These are phyloP conservation scores for Phaethon lepturus DNA, from an alignment of 2,113 vertebrate species.

Conservation along the genomic window DNA sequence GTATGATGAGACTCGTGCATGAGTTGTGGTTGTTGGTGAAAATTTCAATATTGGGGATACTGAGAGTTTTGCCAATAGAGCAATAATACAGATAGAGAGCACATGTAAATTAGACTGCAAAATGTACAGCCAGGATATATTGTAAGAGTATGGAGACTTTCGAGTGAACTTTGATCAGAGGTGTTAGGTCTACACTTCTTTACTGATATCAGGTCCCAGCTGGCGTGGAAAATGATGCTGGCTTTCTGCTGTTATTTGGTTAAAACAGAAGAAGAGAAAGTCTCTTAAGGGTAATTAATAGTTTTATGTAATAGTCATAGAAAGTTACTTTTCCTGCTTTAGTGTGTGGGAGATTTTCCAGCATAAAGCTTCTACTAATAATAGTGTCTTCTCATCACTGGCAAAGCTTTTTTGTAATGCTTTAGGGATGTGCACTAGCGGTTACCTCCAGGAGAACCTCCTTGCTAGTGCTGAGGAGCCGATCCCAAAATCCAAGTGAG, in stretches of 20 bases:
- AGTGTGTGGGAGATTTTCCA: neutral
- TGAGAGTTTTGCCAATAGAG: neutral
- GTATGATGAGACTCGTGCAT: accelerated
- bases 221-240: neutral
- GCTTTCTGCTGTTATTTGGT: neutral
- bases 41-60: neutral
- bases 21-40: neutral
- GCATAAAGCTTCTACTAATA: neutral
- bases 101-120: neutral
- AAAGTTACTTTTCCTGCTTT: neutral
- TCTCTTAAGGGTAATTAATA: neutral
- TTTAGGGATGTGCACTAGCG: neutral
- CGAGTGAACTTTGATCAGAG: neutral
- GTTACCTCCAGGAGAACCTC: neutral
- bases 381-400: neutral
- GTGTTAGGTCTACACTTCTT: neutral
- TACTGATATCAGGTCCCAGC: neutral
- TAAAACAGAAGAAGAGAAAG: neutral
- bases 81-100: neutral
- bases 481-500: neutral
- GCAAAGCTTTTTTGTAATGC: neutral
- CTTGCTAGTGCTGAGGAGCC: neutral
- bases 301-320: neutral
- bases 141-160: neutral
- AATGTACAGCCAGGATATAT: neutral